Conservation (phyloP, 2,888 invertebrate genomes). For the Idaea straminata region DNA sequence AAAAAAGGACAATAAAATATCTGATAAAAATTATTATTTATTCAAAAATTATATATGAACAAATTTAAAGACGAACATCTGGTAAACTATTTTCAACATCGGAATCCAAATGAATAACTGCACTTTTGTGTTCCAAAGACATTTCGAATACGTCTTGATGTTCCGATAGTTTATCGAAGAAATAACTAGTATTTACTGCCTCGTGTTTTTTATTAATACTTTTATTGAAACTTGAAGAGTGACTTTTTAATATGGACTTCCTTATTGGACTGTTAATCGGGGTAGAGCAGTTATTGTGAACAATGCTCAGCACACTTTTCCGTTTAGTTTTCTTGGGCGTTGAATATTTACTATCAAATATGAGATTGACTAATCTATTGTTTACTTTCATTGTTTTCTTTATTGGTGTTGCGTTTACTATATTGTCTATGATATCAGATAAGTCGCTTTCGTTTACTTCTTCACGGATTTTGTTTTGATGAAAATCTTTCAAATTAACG, state of each 20-base stretch:
- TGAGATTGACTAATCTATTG: slow-evolving; percentile 56
- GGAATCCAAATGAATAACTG: slow-evolving; percentile 43
- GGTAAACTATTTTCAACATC: slow-evolving; percentile 62
- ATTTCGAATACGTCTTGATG: slow-evolving; percentile 82
- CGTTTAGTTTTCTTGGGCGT: slow-evolving; percentile 47
- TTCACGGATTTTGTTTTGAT: slow-evolving; percentile 44
- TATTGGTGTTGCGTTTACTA: slow-evolving; percentile 50
- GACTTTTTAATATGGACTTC: neutral
- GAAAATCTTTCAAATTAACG: too few species aligned
- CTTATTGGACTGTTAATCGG: slow-evolving; percentile 41
- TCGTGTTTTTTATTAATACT: neutral
- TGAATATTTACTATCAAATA: slow-evolving; percentile 50
- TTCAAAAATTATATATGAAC: slow-evolving; percentile 2
- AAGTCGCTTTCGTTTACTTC: slow-evolving; percentile 50
- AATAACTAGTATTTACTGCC: slow-evolving; percentile 67
- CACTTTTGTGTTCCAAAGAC: slow-evolving; percentile 68
- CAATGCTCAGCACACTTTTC: slow-evolving; percentile 42
- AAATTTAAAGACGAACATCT: slow-evolving; percentile 46
- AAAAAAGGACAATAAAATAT: too few species aligned
- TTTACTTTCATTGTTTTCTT: slow-evolving; percentile 57
- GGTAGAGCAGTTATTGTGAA: slow-evolving; percentile 62
- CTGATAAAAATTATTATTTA: neutral
- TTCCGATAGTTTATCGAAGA: slow-evolving; percentile 72
- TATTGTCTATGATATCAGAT: slow-evolving; percentile 63
- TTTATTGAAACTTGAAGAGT: neutral